Conservation (phyloP, 2,888 invertebrate genomes). For the Cybosia mesomella region DNA sequence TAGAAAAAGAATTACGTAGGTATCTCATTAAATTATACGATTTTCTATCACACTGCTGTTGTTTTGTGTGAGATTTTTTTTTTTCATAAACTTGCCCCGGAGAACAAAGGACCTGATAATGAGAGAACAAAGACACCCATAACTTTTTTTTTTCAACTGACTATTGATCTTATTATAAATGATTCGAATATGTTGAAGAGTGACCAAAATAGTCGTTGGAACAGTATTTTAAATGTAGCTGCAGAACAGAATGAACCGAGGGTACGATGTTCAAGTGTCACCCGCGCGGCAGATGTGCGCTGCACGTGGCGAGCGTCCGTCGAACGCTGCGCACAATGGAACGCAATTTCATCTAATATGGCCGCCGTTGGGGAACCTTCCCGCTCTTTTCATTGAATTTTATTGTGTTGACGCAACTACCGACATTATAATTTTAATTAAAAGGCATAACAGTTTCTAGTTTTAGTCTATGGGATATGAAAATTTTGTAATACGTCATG, state of each 20-base stretch:
- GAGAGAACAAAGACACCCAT: background rate
- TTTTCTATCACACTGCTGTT: background rate
- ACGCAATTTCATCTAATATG: constrained; percentile 76
- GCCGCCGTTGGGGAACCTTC: constrained; percentile 75
- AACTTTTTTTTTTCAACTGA: too few relatives aligned
- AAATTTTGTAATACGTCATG: constrained; percentile 13
- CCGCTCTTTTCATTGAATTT: constrained; percentile 74
- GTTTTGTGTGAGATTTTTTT: background rate
- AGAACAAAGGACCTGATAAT: constrained; percentile 1
- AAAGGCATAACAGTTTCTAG: constrained; percentile 29
- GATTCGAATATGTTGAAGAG: constrained; percentile 11
- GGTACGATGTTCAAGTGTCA: constrained; percentile 57
- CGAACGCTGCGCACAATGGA: constrained; percentile 78
- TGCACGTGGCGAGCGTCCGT: constrained; percentile 69
- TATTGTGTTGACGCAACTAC: constrained; percentile 53
- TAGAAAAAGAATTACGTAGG: background rate
- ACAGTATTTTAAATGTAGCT: constrained; percentile 52
- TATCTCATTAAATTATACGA: background rate
- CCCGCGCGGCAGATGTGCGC: constrained; percentile 74
- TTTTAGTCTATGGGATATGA: constrained; percentile 22
- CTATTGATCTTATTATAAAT: background rate
- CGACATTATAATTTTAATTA: constrained; percentile 51
- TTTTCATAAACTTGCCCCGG: background rate
- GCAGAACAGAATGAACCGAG: constrained; percentile 43
- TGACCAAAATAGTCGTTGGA: constrained; percentile 31